Evolutionary conservation across 2,113 vertebrate species (phyloP).

Genomic region (Sclerurus mexicanus): DNA sequence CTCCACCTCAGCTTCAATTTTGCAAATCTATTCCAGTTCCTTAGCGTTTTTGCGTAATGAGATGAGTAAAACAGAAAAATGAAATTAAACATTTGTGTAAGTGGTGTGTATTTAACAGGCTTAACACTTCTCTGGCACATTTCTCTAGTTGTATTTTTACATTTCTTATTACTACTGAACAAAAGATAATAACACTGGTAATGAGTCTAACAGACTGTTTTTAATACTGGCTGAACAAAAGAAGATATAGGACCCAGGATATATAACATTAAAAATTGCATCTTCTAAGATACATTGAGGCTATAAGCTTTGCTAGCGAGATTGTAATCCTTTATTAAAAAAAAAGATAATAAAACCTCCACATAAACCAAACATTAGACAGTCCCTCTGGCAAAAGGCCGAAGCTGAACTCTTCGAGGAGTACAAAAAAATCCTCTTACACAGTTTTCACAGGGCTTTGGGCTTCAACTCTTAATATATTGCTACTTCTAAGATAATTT

Average conservation of each 20-base stretch:
- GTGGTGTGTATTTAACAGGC: not conserved
- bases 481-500: not conserved
- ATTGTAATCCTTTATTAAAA: not conserved
- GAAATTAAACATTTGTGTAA: not conserved
- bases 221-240: not conserved
- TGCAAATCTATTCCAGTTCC: not conserved
- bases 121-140: not conserved
- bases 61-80: not conserved
- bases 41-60: not conserved
- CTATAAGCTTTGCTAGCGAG: not conserved
- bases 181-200: not conserved
- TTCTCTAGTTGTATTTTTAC: not conserved
- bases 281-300: not conserved
- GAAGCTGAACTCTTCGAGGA: not conserved
- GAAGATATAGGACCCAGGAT: not conserved
- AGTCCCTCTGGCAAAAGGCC: constrained; percentile 5
- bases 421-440: constrained; percentile 28
- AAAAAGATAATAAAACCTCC: not conserved
- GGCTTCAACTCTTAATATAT: constrained; percentile 4
- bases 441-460: constrained; percentile 6
- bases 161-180: not conserved
- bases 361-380: not conserved
- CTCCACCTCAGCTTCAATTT: not conserved
- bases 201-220: not conserved
- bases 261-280: not conserved